A percentile compares a stretch with the other conserved stretches of the same genome.
These are phyloP conservation scores for Drosophila funebris DNA, from an alignment of 1,140 invertebrate genomes.

Conservation along the genomic window DNA sequence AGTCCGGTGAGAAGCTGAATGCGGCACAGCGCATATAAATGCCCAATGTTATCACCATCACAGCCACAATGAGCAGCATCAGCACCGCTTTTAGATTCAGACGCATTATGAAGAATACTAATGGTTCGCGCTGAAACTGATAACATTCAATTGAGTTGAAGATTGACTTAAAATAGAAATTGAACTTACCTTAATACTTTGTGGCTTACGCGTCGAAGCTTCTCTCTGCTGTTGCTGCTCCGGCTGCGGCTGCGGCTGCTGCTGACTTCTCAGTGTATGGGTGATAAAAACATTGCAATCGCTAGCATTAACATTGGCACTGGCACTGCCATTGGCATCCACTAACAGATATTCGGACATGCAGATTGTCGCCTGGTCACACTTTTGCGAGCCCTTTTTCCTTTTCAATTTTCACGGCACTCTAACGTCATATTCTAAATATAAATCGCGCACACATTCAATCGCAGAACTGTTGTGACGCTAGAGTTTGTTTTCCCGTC, in stretches of 20 bases:
- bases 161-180: neutral
- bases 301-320: constrained; percentile 1
- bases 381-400: constrained; percentile 21
- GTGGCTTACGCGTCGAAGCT: constrained; percentile 30
- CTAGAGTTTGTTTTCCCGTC: neutral
- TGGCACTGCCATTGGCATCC: constrained; percentile 25
- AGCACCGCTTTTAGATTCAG: constrained; percentile 86
- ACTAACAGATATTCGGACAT: constrained; percentile 40
- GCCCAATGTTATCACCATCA: constrained; percentile 84
- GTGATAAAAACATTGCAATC: constrained; percentile 31
- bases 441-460: constrained; percentile 8
- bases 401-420: constrained; percentile 18
- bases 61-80: constrained; percentile 84
- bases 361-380: constrained; percentile 32
- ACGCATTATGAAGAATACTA: constrained; percentile 85
- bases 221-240: constrained; percentile 29
- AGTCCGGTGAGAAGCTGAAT: constrained; percentile 72
- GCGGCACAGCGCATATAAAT: constrained; percentile 86
- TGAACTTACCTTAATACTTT: constrained; percentile 37
- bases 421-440: constrained; percentile 48
- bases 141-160: neutral
- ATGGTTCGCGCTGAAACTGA: constrained; percentile 61
- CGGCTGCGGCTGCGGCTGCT: constrained; percentile 9
- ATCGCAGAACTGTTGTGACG: neutral
- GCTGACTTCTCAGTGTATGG: constrained; percentile 20